A percentile compares a stretch with the other conserved stretches of the same genome.
Conservation (phyloP, 1,140 invertebrate genomes). For the Zaprionus nigranus region DNA sequence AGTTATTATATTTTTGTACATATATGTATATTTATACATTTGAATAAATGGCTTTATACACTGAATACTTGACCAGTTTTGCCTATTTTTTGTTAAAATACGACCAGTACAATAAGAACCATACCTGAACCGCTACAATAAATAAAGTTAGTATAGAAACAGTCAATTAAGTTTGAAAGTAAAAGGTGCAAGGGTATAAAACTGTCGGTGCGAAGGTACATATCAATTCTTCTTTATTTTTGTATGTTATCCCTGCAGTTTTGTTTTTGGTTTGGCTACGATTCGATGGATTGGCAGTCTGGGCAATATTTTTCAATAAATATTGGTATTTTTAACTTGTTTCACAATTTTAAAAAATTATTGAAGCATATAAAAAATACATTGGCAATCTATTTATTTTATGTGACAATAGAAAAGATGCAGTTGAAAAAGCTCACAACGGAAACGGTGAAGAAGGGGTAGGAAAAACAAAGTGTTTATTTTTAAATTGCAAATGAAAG, state of each 20-base stretch:
- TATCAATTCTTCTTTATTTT: background rate
- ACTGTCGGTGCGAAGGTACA: no score
- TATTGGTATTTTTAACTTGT: conserved; percentile 77
- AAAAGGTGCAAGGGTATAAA: no score
- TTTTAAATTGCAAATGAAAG: conserved; percentile 43
- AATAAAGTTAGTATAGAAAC: no score
- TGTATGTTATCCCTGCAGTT: conserved; percentile 20
- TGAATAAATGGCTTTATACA: no score
- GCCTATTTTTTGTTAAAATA: no score
- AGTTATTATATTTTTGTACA: no score
- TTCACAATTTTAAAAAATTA: conserved; percentile 70
- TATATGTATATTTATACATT: no score
- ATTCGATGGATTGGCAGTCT: conserved; percentile 13
- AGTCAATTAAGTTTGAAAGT: no score
- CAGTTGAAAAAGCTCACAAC: conserved; percentile 19
- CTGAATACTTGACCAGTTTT: no score
- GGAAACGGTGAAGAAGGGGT: conserved; percentile 1
- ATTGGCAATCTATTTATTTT: conserved; percentile 74
- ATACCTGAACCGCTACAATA: no score
- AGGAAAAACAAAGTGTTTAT: conserved; percentile 39
- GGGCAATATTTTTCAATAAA: conserved; percentile 77
- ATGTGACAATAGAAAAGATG: conserved; percentile 56
- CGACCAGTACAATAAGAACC: no score
- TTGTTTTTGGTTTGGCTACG: conserved; percentile 33
- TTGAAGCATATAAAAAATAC: conserved; percentile 71